These are phyloP conservation scores for Andricus curvator DNA, from an alignment of 2,888 invertebrate genomes.

Conservation along the genomic window DNA sequence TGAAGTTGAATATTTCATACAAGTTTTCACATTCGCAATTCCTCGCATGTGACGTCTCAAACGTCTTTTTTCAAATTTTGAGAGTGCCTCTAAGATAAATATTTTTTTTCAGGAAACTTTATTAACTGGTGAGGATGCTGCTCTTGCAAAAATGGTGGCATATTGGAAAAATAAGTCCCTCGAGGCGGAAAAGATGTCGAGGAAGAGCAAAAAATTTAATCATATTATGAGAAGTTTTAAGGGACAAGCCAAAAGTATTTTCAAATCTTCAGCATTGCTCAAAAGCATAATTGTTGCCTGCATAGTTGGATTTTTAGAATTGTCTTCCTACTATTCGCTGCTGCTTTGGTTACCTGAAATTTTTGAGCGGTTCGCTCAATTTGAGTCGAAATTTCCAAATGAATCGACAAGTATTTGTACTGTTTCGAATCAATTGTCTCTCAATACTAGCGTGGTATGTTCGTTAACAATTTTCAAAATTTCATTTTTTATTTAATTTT, in stretches of 20 bases:
- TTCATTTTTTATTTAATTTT: neutral
- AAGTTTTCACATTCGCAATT: conserved; percentile 6
- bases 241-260: conserved; percentile 85
- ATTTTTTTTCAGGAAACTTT: conserved; percentile 57
- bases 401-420: conserved; percentile 87
- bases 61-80: neutral
- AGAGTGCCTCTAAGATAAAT: neutral
- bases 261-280: conserved; percentile 84
- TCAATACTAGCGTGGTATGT: conserved; percentile 7
- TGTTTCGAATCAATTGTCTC: conserved; percentile 78
- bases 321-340: conserved; percentile 91
- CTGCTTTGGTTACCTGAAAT: conserved; percentile 95
- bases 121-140: conserved; percentile 54
- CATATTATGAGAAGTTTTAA: conserved; percentile 81
- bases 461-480: neutral
- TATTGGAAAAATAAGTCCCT: conserved; percentile 30
- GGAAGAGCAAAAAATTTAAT: conserved; percentile 13
- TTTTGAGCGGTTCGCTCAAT: conserved; percentile 88
- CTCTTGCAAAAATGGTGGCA: conserved; percentile 53
- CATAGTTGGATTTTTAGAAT: conserved; percentile 88
- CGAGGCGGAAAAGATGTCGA: conserved; percentile 27
- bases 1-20: neutral
- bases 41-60: neutral
- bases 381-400: conserved; percentile 83
- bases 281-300: conserved; percentile 87